phyloP scores from a whole-genome alignment of 1,140 invertebrate genomes.

The Littorina saxatilis region DNA sequence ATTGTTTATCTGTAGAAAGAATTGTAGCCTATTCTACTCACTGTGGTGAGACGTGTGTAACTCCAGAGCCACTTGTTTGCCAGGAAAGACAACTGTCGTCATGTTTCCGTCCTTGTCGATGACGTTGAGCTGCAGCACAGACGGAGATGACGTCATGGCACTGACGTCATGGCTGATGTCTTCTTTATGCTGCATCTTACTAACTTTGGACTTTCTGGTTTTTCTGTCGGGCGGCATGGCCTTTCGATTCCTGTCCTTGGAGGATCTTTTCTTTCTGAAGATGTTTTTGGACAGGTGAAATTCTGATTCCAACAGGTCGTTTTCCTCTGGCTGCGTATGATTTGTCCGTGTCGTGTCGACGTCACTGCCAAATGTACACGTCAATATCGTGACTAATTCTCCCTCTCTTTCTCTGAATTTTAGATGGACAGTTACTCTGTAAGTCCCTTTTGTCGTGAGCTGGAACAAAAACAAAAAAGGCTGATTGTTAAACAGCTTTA shows the following conservation, averaged over 20 bases:
- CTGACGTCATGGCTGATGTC: background rate
- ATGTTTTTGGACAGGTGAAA: background rate
- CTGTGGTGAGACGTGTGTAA: background rate
- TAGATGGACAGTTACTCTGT: too few species aligned
- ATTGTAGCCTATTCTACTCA: background rate
- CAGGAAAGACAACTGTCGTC: constrained; percentile 12
- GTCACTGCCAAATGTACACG: too few species aligned
- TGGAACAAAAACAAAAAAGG: too few species aligned
- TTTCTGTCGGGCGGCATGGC: background rate
- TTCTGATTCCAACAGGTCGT: background rate
- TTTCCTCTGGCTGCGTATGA: background rate
- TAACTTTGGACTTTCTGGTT: too few species aligned
- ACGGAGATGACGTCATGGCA: background rate
- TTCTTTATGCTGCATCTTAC: background rate
- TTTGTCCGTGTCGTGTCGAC: too few species aligned
- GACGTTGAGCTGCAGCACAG: constrained; percentile 20
- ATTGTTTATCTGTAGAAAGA: too few species aligned
- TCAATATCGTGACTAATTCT: too few species aligned
- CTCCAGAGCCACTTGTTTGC: constrained; percentile 16
- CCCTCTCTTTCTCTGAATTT: too few species aligned
- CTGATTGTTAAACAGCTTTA: too few species aligned
- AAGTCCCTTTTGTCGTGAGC: too few species aligned
- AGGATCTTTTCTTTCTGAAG: background rate
- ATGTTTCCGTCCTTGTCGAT: background rate
- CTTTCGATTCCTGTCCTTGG: background rate